Evolutionary conservation across 2,113 vertebrate genomes (phyloP), one percentile per base, ranked within the genome.

Genomic region (Turnix velox): DNA sequence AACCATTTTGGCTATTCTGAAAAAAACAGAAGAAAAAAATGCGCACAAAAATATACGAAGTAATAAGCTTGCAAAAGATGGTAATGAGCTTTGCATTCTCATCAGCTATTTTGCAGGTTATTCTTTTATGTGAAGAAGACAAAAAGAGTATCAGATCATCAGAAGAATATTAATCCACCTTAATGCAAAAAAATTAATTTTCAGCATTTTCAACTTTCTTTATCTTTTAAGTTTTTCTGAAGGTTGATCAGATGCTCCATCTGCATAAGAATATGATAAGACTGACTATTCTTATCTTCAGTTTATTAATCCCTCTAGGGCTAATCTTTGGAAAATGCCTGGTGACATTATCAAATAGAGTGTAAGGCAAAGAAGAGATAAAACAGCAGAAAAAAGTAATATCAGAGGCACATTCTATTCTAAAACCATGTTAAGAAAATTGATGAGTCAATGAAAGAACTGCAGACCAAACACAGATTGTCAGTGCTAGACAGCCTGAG

Each of bases 191-290:
- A 43, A 55, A 81, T 93, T 91, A 57, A 46, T 24, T 78, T 62
- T 20, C 46, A 92, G 24, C 25, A 17, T 59, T 95, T 94, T 67
- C 30, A 88, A 55, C 43, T 78, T 87, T 30, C 22, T 72, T 86
- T 85, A 67, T 80, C 81, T 90, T 87, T 92, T 74, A 86, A 87
- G 39, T 28, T 84, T 54, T 82, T 78, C 51, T 62, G 71, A 95
- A 88, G 10, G 39, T 84, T 57, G 80, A 84, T 67, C 72, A 89
- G 75, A 49, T 67, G 28, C 45, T 93, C 35, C 42, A 54, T 66
- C 71, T 87, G 18, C 48, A 68, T 67, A 80, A 91, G 31, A 66
- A 37, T 86, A 31, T 79, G 45, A 71, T 69, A 61, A 0, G 5
- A 27, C 15, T 80, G 65, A 8, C 25, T 58, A 62, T 62, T 84